Conservation (phyloP, 64 coral and sea anemone genomes). For the Actinia tenebrosa region DNA sequence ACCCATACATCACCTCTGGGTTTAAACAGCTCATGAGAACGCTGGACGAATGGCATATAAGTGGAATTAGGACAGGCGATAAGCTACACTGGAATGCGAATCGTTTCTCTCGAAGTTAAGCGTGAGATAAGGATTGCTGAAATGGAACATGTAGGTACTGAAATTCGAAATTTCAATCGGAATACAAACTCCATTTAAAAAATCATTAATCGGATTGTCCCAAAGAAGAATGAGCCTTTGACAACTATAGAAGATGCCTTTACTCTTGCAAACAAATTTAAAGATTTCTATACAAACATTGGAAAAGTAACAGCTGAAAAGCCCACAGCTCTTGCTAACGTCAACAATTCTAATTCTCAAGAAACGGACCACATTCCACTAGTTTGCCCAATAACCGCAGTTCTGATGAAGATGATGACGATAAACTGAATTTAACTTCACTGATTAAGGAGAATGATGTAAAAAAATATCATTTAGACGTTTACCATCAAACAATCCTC, state of each 20-base stretch:
- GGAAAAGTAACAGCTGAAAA: conserved; percentile 31
- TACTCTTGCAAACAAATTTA: conserved; percentile 25
- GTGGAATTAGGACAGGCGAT: conserved; percentile 38
- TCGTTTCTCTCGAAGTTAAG: conserved; percentile 65
- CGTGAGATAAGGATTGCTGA: conserved; percentile 60
- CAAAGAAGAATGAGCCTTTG: conserved; percentile 2
- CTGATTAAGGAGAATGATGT: conserved; percentile 39
- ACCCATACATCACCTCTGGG: conserved; percentile 27
- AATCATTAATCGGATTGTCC: conserved; percentile 22
- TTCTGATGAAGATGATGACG: not conserved
- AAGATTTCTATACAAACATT: conserved; percentile 23
- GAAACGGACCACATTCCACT: not conserved
- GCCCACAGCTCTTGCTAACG: conserved; percentile 8
- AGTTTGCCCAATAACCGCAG: not conserved
- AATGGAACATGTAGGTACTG: conserved; percentile 55
- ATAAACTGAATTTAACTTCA: conserved; percentile 30
- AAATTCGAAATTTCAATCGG: conserved; percentile 38
- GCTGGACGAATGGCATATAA: conserved; percentile 54
- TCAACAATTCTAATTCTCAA: not conserved
- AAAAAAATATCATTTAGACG: conserved; percentile 29
- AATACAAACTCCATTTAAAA: conserved; percentile 52
- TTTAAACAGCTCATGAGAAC: conserved; percentile 64
- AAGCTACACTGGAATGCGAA: conserved; percentile 61
- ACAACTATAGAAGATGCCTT: conserved; percentile 7
- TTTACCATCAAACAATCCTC: conserved; percentile 56